phyloP scores from a whole-genome alignment of 2,113 vertebrate genomes.

The Calidris pygmaea region DNA sequence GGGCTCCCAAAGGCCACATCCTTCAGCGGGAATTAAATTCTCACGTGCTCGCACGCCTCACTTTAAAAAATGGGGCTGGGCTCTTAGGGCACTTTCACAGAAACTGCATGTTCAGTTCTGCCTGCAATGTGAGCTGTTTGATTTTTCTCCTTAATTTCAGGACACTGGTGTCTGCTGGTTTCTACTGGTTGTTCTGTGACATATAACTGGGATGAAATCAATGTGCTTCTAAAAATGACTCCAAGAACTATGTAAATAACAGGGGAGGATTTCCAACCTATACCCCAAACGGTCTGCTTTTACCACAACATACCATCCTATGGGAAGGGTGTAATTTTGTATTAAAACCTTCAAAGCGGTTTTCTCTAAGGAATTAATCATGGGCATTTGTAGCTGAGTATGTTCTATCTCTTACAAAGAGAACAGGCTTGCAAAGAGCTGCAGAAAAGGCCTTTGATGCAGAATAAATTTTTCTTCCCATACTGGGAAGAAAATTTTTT shows the following conservation, averaged over 20 bases:
- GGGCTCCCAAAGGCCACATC: neutral
- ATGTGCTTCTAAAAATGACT: constrained; percentile 1
- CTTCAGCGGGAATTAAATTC: neutral
- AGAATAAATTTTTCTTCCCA: neutral
- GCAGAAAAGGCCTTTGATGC: neutral
- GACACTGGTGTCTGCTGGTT: neutral
- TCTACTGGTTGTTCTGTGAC: neutral
- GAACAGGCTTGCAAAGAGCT: neutral
- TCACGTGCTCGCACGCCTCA: neutral
- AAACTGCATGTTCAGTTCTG: neutral
- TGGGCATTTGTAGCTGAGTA: neutral
- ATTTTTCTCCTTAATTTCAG: neutral
- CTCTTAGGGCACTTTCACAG: neutral
- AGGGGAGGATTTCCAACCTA: neutral
- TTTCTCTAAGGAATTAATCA: neutral
- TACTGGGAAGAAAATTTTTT: no score
- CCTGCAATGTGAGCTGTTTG: neutral
- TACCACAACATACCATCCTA: neutral
- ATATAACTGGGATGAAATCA: neutral
- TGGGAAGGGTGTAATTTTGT: neutral
- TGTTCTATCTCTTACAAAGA: neutral
- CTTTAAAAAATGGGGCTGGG: neutral
- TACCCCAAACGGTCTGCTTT: neutral
- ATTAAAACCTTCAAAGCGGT: neutral
- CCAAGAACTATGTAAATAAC: constrained; percentile 10